These are phyloP conservation scores for Tinamus guttatus DNA, from an alignment of 2,113 vertebrate species.

Conservation along the genomic window DNA sequence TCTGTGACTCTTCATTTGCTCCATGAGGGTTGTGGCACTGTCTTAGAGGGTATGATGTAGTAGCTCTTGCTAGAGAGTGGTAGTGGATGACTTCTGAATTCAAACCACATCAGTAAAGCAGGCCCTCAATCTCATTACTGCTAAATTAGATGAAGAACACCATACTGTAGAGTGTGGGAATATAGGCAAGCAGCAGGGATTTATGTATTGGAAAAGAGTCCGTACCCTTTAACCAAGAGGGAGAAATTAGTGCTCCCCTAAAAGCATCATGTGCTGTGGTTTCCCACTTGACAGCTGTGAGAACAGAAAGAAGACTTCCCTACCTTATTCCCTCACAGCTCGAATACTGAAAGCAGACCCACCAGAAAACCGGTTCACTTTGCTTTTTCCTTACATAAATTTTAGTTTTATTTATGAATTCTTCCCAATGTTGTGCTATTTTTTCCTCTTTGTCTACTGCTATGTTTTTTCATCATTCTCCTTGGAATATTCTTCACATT, in stretches of 20 bases:
- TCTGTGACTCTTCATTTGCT: not conserved
- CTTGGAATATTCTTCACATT: not conserved
- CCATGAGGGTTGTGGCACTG: not conserved
- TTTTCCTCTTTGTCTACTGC: not conserved
- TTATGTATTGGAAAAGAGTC: not conserved
- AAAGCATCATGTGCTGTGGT: not conserved
- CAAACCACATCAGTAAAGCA: not conserved
- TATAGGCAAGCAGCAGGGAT: not conserved
- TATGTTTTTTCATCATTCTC: not conserved
- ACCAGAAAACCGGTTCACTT: not conserved
- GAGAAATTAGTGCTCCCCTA: not conserved
- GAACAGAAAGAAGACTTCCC: not conserved
- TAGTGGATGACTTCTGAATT: not conserved
- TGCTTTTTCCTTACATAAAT: not conserved
- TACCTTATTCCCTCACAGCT: not conserved
- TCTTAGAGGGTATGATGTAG: not conserved
- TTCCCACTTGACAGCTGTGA: not conserved
- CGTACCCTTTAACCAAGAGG: not conserved
- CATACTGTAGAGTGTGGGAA: not conserved
- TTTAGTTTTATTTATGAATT: not conserved
- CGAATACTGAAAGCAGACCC: not conserved
- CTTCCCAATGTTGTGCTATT: not conserved
- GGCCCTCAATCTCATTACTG: not conserved
- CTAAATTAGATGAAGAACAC: not conserved
- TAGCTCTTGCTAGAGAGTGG: not conserved